Evolutionary conservation across 2,888 invertebrate species (phyloP), one percentile per base, ranked within the genome.

Genomic region (Drosophila quinaria): DNA sequence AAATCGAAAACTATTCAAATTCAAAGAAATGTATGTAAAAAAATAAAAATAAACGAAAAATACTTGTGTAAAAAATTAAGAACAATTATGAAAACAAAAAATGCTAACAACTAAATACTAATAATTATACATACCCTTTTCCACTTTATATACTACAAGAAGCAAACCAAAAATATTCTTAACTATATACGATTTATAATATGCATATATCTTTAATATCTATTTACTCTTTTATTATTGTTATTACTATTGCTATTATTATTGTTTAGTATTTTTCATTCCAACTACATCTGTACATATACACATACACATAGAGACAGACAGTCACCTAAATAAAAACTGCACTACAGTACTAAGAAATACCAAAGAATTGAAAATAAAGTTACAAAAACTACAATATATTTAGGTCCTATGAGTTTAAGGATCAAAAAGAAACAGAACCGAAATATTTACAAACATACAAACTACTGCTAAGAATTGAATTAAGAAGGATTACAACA

Each of bases 71-170:
- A 42, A 41, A 61, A 62, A 54, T 46, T 15, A 42, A 29, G 17
- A 31, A 17, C 17, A 42, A 60, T 49, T 29, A 29, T 29, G 29
- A 29, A 56, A 37, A n/a, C 33, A 31, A 68, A 35, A 66, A 42
- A 37, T 31, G 33, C 44, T 22, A 44, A 15, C 19, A 51, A 39
- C n/a, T 52, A 31, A 58, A 70, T 62, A 42, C 35, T 41, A 52
- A 71, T 54, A 51, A 78, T 80, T 80, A 85, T 74, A 74, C 80
- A 71, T 78, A 80, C 72, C 55, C 81, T 86, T 82, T 83, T 86
- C 82, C 86, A 83, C 82, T 83, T 83, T 83, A 83, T 83, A 83
- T 85, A 85, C 80, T 63, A 63, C 17, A 11, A 46, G 25, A 46
- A 35, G 17, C 17, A 44, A 58, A 37, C 52, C 62, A 63, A 75